phyloP scores from a whole-genome alignment of 2,888 invertebrate genomes.

The Leptinotarsa rubiginosa region DNA sequence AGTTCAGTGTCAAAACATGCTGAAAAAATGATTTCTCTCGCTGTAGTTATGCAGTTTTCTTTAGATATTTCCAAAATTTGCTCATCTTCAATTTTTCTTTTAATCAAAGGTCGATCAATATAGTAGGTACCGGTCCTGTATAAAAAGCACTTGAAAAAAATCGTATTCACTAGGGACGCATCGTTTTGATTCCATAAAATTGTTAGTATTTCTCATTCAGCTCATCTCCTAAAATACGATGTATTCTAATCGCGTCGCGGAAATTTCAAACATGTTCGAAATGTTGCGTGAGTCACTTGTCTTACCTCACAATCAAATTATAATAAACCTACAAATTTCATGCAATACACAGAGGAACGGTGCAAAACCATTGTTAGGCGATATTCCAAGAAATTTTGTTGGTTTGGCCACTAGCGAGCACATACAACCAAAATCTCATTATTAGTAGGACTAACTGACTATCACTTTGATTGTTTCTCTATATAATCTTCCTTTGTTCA shows the following conservation, averaged over 20 bases:
- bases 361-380: neutral
- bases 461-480: neutral
- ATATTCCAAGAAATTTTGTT: neutral
- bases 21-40: too few relatives aligned
- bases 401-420: neutral
- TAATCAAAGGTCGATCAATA: neutral
- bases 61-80: too few relatives aligned
- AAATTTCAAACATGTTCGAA: slow-evolving; percentile 13
- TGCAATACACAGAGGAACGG: neutral
- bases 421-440: neutral
- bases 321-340: neutral
- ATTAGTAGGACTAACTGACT: neutral
- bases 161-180: neutral
- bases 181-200: slow-evolving; percentile 7
- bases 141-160: neutral
- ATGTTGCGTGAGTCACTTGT: slow-evolving; percentile 16
- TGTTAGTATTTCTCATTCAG: slow-evolving; percentile 20
- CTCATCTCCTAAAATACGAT: slow-evolving; percentile 27
- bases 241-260: slow-evolving; percentile 18
- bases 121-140: neutral
- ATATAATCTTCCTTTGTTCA: neutral
- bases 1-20: too few relatives aligned
- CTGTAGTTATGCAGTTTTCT: too few relatives aligned
- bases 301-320: slow-evolving; percentile 1
- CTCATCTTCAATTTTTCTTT: neutral